Base-by-base conservation (phyloP, 2,797 vertebrate species). In the Bradypodion pumilum region DNA sequence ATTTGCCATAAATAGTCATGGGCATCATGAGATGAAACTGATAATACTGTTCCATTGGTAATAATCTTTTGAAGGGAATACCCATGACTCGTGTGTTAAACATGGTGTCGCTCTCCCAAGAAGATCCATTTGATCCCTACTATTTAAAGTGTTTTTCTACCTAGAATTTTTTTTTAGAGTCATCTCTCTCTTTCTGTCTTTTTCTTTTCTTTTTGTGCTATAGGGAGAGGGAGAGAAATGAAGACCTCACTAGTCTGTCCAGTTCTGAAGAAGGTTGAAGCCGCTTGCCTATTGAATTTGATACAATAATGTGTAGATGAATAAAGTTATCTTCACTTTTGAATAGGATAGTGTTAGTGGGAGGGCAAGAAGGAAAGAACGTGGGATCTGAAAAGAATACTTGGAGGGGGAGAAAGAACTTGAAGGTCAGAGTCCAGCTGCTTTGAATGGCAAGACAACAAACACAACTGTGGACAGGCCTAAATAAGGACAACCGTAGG, bases 231-330 rank as follows among this genome's bases (percentile, higher is more conserved):
- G 49, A 94, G 95, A n/a, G 92, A 97, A 96, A 98, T 98, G 95
- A 97, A 99, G 97, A 98, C 97, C 94, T 97, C 96, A 96, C 96
- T 94, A 91, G 93, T 94, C 93, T 95, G 96, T 95, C 97, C 96
- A 96, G 96, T 97, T 96, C 96, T 91, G 93, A 94, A 93, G 94
- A 95, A 92, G 93, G 92, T 92, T 94, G 93, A 94, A 95, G 96
- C 95, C 96, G 97, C 97, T 97, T 96, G 95, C 95, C 97, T 97
- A 99, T 99, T 99, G 97, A 99, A 97, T 96, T 97, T 97, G 97
- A 98, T 98, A 99, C 98, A 99, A 99, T 98, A 98, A 99, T 97
- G 97, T 97, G 96, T 97, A 96, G 97, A 98, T 98, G 98, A 99
- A 99, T 99, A 98, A 99, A 99, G 98, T 99, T 99, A 99, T 99